Evolutionary conservation across 2,113 vertebrate genomes (phyloP).

Genomic region (Alouatta palliata): DNA sequence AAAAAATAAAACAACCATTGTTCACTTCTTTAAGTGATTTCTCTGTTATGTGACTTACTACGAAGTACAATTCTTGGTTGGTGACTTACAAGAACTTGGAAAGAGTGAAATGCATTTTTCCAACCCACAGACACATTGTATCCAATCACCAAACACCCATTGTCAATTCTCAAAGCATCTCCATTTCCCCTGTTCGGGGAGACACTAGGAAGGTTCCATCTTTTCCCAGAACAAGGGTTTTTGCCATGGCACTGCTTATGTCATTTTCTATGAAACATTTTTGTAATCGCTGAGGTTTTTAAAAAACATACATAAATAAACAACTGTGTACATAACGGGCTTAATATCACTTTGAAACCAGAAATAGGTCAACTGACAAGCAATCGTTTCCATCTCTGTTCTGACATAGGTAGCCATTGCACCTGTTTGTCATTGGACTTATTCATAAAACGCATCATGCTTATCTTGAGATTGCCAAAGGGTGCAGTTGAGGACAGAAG

Average conservation of each 20-base stretch:
- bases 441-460: neutral
- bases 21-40: neutral
- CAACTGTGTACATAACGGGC: accelerated
- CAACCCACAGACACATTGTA: neutral
- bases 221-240: neutral
- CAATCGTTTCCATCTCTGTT: neutral
- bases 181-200: accelerated
- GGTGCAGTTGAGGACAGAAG: neutral
- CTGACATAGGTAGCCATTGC: neutral
- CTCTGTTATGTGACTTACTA: neutral
- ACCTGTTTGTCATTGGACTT: neutral
- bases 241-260: too few species aligned
- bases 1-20: neutral
- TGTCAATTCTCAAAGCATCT: neutral
- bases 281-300: neutral
- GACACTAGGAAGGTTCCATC: accelerated
- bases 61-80: neutral
- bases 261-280: neutral
- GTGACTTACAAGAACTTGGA: neutral
- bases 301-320: neutral
- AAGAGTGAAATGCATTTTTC: neutral
- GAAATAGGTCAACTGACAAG: neutral
- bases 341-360: neutral
- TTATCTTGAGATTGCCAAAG: constrained; percentile 39
- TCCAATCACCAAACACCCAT: neutral